phyloP scores from a whole-genome alignment of 2,113 vertebrate species.

The Acanthisitta chloris region DNA sequence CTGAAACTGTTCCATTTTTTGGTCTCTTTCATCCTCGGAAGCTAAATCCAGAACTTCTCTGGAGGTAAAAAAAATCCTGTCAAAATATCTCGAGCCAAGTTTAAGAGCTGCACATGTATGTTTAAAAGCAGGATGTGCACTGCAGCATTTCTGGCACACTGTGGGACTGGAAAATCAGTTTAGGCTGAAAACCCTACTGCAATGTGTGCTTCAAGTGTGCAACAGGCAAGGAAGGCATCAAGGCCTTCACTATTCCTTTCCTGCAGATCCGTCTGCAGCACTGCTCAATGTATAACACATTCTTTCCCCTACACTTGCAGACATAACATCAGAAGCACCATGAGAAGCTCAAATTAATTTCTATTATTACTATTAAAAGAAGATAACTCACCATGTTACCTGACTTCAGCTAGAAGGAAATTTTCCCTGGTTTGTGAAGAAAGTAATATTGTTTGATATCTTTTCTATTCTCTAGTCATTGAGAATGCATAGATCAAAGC shows the following conservation, averaged over 20 bases:
- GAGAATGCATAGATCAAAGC: background rate
- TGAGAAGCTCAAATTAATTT: background rate
- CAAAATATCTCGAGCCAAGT: background rate
- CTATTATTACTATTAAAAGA: background rate
- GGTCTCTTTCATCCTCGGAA: background rate
- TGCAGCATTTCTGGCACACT: background rate
- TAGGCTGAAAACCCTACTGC: background rate
- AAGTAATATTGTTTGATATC: background rate
- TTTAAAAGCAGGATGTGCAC: background rate
- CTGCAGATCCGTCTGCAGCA: background rate
- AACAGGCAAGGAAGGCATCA: background rate
- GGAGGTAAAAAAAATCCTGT: background rate
- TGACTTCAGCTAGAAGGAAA: background rate
- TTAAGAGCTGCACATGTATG: background rate
- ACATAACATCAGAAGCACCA: background rate
- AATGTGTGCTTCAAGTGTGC: fast-evolving
- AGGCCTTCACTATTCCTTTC: background rate
- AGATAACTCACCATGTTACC: background rate
- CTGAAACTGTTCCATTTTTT: background rate
- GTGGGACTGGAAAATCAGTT: fast-evolving
- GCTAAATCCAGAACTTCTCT: background rate
- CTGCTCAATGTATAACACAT: background rate
- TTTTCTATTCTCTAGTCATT: background rate
- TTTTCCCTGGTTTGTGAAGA: background rate
- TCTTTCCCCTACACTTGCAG: background rate